phyloP scores from a whole-genome alignment of 1,140 invertebrate species.

The Formica selysi region DNA sequence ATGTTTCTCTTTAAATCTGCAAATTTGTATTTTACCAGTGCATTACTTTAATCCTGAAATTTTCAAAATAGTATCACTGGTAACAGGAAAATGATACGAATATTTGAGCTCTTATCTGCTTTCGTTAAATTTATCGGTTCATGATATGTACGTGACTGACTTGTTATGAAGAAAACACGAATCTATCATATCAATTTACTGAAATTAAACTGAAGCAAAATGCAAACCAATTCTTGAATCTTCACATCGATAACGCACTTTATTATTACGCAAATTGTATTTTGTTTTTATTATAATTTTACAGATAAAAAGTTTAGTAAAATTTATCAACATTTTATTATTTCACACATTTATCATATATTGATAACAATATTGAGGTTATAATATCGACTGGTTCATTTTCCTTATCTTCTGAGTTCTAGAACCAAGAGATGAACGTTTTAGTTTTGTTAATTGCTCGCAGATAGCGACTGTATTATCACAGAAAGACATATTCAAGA shows the following conservation, averaged over 20 bases:
- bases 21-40: neutral
- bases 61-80: neutral
- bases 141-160: neutral
- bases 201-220: neutral
- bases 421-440: neutral
- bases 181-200: neutral
- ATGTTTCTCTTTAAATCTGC: neutral
- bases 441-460: neutral
- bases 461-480: slow-evolving; percentile 18
- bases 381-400: neutral
- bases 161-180: slow-evolving; percentile 5
- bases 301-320: too few species aligned
- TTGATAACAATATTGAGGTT: neutral
- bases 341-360: neutral
- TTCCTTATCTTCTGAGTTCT: slow-evolving; percentile 12
- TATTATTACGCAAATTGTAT: neutral
- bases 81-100: slow-evolving; percentile 17
- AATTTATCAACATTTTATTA: neutral
- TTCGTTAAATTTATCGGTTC: slow-evolving; percentile 18
- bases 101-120: neutral
- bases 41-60: neutral
- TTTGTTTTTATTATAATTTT: too few species aligned
- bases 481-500: neutral
- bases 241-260: neutral
- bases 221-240: neutral